A percentile compares a stretch with the other conserved stretches of the same genome.
Conservation (phyloP, 2,797 vertebrate genomes). For the Parauchenoglanis ngamensis region DNA sequence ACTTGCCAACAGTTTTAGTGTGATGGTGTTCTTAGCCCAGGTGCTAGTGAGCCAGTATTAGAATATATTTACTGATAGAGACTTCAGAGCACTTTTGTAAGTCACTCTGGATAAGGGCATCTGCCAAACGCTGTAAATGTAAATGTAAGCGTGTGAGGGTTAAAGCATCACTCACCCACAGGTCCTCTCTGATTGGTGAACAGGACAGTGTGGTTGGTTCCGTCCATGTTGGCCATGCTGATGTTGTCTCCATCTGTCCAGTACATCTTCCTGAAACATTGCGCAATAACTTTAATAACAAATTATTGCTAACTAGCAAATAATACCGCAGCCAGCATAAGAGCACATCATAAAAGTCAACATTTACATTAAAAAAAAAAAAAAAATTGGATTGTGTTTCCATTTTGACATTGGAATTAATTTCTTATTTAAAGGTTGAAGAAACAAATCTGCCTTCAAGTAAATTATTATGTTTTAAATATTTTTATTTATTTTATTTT, state of each 20-base stretch:
- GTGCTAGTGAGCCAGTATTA: too few species aligned
- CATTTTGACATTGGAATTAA: not conserved
- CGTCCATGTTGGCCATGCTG: slow-evolving; percentile 93
- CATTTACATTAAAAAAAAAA: not conserved
- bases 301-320: not conserved
- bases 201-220: slow-evolving; percentile 83
- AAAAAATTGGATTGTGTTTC: not conserved
- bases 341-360: not conserved
- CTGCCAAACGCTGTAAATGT: too few species aligned
- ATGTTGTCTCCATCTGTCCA: slow-evolving; percentile 97
- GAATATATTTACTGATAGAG: too few species aligned
- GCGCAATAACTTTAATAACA: not conserved
- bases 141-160: not conserved
- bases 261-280: slow-evolving; percentile 85
- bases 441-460: not conserved
- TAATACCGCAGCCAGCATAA: not conserved
- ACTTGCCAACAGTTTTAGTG: too few species aligned
- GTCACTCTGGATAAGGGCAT: too few species aligned
- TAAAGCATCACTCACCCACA: slow-evolving; percentile 75
- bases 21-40: too few species aligned
- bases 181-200: slow-evolving; percentile 90
- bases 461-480: not conserved
- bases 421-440: not conserved
- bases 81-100: too few species aligned
- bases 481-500: not conserved